phyloP scores from a whole-genome alignment of 2,113 vertebrate genomes.

The Muscicapa adusta region DNA sequence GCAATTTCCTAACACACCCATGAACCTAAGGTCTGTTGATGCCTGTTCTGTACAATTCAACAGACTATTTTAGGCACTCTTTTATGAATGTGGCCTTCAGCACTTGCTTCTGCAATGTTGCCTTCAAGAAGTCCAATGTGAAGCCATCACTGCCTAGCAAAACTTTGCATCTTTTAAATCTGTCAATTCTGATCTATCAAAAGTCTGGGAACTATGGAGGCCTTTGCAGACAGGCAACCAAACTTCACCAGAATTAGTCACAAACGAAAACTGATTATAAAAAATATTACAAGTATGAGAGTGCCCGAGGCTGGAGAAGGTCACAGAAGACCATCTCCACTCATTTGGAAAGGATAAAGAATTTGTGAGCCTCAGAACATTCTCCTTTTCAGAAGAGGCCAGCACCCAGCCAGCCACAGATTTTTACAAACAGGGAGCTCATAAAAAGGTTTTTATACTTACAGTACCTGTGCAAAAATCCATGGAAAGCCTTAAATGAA shows the following conservation, averaged over 20 bases:
- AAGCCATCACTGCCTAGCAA: neutral
- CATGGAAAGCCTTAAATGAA: neutral
- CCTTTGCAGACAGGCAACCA: neutral
- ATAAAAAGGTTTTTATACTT: neutral
- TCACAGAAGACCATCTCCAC: neutral
- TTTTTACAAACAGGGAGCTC: neutral
- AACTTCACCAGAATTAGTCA: neutral
- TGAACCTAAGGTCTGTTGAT: neutral
- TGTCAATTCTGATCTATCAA: neutral
- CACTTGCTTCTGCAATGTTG: neutral
- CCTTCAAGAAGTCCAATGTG: neutral
- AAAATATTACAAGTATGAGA: neutral
- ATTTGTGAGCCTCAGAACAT: neutral
- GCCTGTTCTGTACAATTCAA: neutral
- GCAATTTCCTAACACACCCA: neutral
- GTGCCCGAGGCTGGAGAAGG: neutral
- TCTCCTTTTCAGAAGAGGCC: neutral
- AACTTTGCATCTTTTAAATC: neutral
- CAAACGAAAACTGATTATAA: neutral
- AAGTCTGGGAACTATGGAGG: neutral
- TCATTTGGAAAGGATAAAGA: neutral
- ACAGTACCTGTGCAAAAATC: neutral
- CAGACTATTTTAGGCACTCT: neutral
- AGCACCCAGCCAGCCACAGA: neutral
- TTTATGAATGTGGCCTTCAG: neutral